phyloP scores from a whole-genome alignment of 2,797 vertebrate species.

The Martes flavigula region DNA sequence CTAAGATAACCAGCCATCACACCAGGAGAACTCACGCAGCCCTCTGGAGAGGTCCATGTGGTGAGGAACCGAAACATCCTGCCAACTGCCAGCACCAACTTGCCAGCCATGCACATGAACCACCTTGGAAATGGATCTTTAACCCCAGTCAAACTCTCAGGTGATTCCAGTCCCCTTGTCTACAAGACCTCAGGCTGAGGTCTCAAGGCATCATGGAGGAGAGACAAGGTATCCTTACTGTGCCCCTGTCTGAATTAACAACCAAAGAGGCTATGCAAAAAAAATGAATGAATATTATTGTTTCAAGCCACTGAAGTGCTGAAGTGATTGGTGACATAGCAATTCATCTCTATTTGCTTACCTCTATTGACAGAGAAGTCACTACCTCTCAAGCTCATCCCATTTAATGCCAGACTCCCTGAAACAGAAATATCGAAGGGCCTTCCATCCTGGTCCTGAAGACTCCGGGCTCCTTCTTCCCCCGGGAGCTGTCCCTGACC shows the following conservation, averaged over 20 bases:
- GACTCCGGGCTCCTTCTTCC: not conserved
- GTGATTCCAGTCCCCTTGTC: not conserved
- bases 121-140: not conserved
- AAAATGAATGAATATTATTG: not conserved
- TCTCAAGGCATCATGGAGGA: not conserved
- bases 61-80: not conserved
- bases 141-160: not conserved
- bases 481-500: constrained; percentile 11
- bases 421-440: not conserved
- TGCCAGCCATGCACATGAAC: not conserved
- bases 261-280: not conserved
- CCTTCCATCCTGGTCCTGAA: not conserved
- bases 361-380: not conserved
- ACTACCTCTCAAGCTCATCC: not conserved
- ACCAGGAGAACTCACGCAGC: not conserved
- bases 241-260: not conserved
- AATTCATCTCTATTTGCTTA: not conserved
- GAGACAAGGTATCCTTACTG: not conserved
- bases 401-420: not conserved
- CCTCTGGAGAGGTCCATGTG: not conserved
- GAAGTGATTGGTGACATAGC: not conserved
- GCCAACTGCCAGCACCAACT: not conserved
- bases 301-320: not conserved
- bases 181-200: not conserved
- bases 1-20: not conserved